Conservation (phyloP, 2,888 invertebrate genomes). For the Tenthredo amoena region DNA sequence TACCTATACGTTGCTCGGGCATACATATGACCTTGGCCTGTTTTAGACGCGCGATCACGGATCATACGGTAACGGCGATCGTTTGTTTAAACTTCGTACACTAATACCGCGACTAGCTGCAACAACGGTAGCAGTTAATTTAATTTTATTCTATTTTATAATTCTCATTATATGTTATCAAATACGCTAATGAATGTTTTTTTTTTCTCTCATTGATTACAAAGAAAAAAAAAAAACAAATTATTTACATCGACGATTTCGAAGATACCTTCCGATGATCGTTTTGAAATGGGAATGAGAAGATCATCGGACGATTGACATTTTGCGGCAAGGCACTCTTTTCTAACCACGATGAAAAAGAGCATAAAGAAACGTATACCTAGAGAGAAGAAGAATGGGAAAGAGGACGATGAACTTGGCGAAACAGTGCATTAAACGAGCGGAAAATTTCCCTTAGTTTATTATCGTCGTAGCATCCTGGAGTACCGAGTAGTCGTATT, state of each 20-base stretch:
- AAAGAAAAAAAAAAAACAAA: neutral
- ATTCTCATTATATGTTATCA: no score
- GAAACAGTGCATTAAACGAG: neutral
- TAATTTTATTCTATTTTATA: neutral
- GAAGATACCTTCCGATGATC: neutral
- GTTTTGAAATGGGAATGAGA: no score
- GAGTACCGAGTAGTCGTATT: neutral
- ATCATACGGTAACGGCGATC: neutral
- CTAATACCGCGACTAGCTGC: neutral
- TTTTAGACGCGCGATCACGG: neutral
- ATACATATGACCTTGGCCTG: neutral
- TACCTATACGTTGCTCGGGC: neutral
- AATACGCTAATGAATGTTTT: no score
- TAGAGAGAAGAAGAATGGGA: neutral
- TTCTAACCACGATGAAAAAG: neutral
- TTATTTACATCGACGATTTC: neutral
- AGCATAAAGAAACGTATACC: neutral
- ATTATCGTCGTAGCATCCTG: neutral
- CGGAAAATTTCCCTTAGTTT: neutral
- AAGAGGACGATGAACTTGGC: neutral
- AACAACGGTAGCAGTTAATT: neutral
- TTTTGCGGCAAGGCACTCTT: no score
- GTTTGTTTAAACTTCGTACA: constrained; percentile 8
- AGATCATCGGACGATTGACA: no score
- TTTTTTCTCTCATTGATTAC: no score